A percentile compares a stretch with the other conserved stretches of the same genome.
Evolutionary conservation across 2,888 invertebrate species (phyloP).

Genomic region (Falcaria lacertinaria): DNA sequence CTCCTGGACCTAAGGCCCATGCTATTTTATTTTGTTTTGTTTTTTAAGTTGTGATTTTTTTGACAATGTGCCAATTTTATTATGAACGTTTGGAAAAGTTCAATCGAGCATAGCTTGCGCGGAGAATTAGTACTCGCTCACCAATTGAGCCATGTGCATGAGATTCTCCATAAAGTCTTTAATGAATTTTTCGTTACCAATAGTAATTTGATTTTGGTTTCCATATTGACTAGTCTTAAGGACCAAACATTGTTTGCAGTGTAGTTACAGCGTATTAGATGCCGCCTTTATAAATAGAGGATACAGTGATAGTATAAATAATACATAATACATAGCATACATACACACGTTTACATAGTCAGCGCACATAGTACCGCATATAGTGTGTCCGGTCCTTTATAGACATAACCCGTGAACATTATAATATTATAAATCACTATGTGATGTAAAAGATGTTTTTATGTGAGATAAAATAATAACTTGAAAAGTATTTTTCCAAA

Average conservation of each 20-base stretch:
- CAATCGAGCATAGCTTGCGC: conserved; percentile 73
- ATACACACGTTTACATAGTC: conserved; percentile 34
- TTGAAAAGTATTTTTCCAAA: conserved; percentile 76
- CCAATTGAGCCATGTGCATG: conserved; percentile 27
- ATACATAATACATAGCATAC: conserved; percentile 22
- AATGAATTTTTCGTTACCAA: conserved; percentile 65
- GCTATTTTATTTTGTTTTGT: conserved; percentile 58
- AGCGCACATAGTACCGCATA: conserved; percentile 24
- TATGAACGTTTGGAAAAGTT: conserved; percentile 64
- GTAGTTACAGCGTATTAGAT: conserved; percentile 34
- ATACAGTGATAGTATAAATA: conserved; percentile 25
- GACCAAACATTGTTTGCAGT: conserved; percentile 62
- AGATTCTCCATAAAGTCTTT: conserved; percentile 52
- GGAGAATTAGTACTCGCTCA: conserved; percentile 41
- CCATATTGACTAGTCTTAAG: conserved; percentile 73
- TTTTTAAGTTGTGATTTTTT: conserved; percentile 75
- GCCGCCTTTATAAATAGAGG: conserved; percentile 26
- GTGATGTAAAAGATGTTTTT: conserved; percentile 76
- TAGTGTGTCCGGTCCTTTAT: conserved; percentile 31
- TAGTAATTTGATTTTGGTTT: conserved; percentile 61
- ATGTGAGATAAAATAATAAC: conserved; percentile 68
- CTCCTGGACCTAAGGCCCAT: conserved; percentile 63
- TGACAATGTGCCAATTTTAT: conserved; percentile 77
- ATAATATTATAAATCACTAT: conserved; percentile 66
- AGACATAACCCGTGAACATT: conserved; percentile 40